phyloP scores from a whole-genome alignment of 2,797 vertebrate species.

The Agapornis canus region DNA sequence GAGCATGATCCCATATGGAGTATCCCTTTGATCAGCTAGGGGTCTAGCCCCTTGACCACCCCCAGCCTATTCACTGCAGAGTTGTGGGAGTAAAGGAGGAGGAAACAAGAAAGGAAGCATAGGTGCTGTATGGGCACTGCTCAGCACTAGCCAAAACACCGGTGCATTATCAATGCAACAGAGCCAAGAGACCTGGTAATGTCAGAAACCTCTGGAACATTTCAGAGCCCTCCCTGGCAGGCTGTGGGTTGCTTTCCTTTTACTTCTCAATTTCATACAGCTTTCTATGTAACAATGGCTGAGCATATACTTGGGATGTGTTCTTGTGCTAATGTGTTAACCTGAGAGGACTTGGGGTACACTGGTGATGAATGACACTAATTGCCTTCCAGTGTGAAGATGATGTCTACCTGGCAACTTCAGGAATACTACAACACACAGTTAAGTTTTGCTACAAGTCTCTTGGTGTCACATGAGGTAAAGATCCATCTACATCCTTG shows the following conservation, averaged over 20 bases:
- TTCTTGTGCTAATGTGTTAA: background rate
- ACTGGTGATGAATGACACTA: background rate
- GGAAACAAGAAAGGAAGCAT: background rate
- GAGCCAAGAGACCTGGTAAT: background rate
- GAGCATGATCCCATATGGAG: background rate
- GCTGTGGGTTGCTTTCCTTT: background rate
- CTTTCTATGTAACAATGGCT: background rate
- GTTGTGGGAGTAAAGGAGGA: background rate
- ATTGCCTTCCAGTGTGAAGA: background rate
- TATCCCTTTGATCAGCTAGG: background rate
- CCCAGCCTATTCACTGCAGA: background rate
- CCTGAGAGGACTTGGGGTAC: background rate
- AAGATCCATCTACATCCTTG: background rate
- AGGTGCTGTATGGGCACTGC: background rate
- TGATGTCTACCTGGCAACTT: background rate
- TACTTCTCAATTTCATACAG: background rate
- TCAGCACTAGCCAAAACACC: background rate
- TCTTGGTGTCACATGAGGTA: background rate
- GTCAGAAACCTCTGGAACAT: background rate
- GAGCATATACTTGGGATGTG: background rate
- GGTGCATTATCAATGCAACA: background rate
- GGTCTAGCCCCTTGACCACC: background rate
- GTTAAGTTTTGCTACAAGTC: background rate
- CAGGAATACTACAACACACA: background rate
- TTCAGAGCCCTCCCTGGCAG: background rate